Evolutionary conservation across 2,113 vertebrate genomes (phyloP), one percentile per base, ranked within the genome.

Genomic region (Amblyopsis rosae): DNA sequence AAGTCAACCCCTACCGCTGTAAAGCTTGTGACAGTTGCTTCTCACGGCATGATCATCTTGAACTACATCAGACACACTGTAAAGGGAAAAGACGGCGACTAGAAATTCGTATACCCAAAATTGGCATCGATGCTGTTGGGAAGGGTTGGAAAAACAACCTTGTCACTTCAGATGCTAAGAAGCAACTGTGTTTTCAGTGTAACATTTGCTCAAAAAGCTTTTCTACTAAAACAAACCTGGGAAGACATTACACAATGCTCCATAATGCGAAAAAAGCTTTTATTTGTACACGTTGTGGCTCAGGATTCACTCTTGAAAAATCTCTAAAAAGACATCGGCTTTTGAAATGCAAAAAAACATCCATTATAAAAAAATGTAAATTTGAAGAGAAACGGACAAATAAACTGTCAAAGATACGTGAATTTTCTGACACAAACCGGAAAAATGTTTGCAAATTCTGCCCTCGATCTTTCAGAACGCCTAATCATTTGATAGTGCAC

Each of bases 1-100:
- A 93, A 41, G 93, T 90, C 3, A 94, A 93, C 32, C 93, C 93
- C 1, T 93, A 94, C 80, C 90, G 85, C n/a, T 94, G 93, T 64
- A 91, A 91, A 83, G 67, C 78, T 47, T 94, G 93, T 73, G 88
- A 91, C 48, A 86, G 85, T 82, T 90, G 88, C 79, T 94, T 91
- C 79, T 92, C 92, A 59, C 87, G 92, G 13, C 82, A 93, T 49
- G 93, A 94, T 77, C 84, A 91, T 75, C 84, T 94, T 9, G 90
- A 89, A 76, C 65, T 87, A 17, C 93, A 94, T 69, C 88, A 91
- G 59, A 53, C 10, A 62, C 86, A 75, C 26, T 93, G 93, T 62
- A 90, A 65, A 81, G 86, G 84, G 19, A 89, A 86, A 83, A 83
- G 63, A 70, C 51, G 41, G 4, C 78, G 77, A 55, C 54, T 91